Conservation (phyloP, 2,113 vertebrate species). For the Eupsittula cactorum region DNA sequence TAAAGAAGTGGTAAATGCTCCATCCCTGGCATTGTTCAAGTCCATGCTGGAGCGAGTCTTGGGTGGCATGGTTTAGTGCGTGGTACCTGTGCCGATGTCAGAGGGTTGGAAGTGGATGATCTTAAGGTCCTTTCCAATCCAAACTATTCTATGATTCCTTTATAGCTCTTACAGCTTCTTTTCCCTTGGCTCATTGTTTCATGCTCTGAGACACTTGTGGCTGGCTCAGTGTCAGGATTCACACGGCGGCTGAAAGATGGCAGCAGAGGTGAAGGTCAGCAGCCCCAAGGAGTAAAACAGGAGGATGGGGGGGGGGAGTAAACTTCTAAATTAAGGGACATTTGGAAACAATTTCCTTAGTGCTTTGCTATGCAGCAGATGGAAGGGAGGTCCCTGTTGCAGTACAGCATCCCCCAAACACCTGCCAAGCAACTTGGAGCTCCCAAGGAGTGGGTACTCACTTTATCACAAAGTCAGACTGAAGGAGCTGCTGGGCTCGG, state of each 20-base stretch:
- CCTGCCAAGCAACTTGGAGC: constrained; percentile 46
- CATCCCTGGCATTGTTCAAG: too few relatives aligned
- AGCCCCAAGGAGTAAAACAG: background rate
- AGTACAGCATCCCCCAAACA: background rate
- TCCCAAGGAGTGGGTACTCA: background rate
- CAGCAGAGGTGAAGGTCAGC: constrained; percentile 3
- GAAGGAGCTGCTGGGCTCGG: constrained; percentile 8
- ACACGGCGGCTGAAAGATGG: background rate
- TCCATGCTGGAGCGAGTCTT: too few relatives aligned
- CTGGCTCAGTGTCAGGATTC: background rate
- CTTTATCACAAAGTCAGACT: background rate
- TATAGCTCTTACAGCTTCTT: background rate
- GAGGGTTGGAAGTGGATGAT: too few relatives aligned
- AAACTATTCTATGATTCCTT: too few relatives aligned
- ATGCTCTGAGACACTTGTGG: rapidly evolving
- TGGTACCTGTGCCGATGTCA: too few relatives aligned
- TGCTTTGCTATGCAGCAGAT: background rate
- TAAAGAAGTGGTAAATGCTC: too few relatives aligned
- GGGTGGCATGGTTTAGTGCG: too few relatives aligned
- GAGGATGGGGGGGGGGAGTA: background rate
- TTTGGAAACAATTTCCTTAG: constrained; percentile 61
- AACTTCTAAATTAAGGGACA: background rate
- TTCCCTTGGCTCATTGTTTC: background rate
- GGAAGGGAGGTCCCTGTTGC: background rate
- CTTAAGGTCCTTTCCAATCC: too few relatives aligned